Percentiles rank a stretch among this genome's conserved stretches.
Conservation (phyloP, 92 coral and sea anemone species). For the Epizoanthus rinbou region DNA sequence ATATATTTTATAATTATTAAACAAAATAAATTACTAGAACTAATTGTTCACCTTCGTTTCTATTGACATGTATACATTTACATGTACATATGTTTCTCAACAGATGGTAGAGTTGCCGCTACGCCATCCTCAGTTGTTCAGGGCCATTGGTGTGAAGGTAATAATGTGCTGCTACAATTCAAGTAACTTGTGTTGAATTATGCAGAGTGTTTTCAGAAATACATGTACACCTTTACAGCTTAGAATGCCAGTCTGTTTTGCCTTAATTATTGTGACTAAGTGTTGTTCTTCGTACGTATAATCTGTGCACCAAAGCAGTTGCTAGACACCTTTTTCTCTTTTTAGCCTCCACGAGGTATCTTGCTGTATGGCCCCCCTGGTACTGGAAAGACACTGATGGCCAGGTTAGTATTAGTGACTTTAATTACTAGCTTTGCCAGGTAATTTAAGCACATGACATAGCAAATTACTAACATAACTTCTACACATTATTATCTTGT, state of each 20-base stretch:
- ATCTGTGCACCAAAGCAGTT: neutral
- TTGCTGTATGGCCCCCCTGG: slow-evolving; percentile 96
- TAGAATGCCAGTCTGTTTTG: neutral
- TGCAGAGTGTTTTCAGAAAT: neutral
- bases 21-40: no score
- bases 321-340: neutral
- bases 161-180: neutral
- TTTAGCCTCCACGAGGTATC: slow-evolving; percentile 96
- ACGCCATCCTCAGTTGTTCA: slow-evolving; percentile 96
- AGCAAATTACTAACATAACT: neutral
- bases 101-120: slow-evolving; percentile 98
- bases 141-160: slow-evolving; percentile 99
- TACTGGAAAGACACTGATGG: slow-evolving; percentile 96
- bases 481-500: no score
- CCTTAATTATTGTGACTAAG: neutral
- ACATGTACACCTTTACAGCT: neutral
- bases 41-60: no score
- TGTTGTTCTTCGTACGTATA: neutral
- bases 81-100: slow-evolving; percentile 3
- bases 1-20: no score
- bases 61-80: neutral
- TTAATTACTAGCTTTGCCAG: neutral
- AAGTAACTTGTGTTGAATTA: neutral
- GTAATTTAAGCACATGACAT: no score
- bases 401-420: slow-evolving; percentile 62